A percentile compares a stretch with the other conserved stretches of the same genome.
These are phyloP conservation scores for Melanocharis versteri DNA, from an alignment of 2,113 vertebrate species.

Conservation along the genomic window DNA sequence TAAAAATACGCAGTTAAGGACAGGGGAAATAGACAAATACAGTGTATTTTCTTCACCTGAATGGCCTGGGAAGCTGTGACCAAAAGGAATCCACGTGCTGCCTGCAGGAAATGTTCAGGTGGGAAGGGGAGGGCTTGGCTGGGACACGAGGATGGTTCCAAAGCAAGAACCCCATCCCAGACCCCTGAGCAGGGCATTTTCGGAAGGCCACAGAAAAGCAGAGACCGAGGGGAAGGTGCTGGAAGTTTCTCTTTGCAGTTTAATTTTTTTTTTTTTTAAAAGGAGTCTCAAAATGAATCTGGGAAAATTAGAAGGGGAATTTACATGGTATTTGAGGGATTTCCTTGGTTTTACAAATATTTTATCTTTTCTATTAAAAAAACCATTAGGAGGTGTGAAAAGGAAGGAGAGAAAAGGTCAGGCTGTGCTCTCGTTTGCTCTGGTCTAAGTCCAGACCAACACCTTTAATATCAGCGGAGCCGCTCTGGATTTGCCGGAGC, in stretches of 20 bases:
- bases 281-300: not conserved
- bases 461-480: constrained; percentile 23
- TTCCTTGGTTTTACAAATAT: constrained; percentile 56
- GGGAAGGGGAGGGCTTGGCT: not conserved
- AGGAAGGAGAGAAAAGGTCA: constrained; percentile 58
- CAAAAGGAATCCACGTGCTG: fast-evolving
- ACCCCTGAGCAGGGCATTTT: fast-evolving
- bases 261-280: not conserved
- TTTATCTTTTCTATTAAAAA: constrained; percentile 55
- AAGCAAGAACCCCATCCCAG: not conserved
- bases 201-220: fast-evolving
- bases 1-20: not conserved
- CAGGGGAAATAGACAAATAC: not conserved
- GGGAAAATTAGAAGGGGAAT: constrained; percentile 53
- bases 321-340: constrained; percentile 65
- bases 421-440: constrained; percentile 28
- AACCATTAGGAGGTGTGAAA: not conserved
- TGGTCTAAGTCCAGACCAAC: constrained; percentile 43
- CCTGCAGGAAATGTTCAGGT: not conserved
- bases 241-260: not conserved
- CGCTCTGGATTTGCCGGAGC: not conserved
- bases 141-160: fast-evolving
- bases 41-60: not conserved
- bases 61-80: not conserved
- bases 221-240: fast-evolving